These are phyloP conservation scores for Nymphalis urticae DNA, from an alignment of 2,888 invertebrate genomes.

Conservation along the genomic window DNA sequence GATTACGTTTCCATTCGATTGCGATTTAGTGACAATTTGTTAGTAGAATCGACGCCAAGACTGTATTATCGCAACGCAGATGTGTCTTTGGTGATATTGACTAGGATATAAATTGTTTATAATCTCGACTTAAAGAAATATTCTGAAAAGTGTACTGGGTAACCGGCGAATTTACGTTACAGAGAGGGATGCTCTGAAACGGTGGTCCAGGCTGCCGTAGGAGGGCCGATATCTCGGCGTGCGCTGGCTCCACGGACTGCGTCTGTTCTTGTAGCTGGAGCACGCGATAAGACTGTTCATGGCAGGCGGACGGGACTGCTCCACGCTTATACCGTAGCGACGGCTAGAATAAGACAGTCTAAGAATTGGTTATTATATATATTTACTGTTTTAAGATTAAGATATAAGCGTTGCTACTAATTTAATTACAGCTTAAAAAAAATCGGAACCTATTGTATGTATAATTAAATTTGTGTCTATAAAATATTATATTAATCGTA, in stretches of 20 bases:
- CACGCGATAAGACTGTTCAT: constrained; percentile 89
- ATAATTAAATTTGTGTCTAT: too few species aligned
- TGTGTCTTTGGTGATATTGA: background rate
- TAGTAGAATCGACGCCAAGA: too few species aligned
- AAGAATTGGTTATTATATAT: constrained; percentile 3
- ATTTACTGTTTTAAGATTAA: too few species aligned
- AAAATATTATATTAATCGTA: too few species aligned
- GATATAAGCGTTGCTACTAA: background rate
- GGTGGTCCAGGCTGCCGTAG: constrained; percentile 71
- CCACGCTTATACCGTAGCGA: constrained; percentile 82
- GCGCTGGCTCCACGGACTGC: constrained; percentile 75
- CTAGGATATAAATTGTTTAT: background rate
- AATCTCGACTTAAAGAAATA: background rate
- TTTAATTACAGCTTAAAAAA: background rate
- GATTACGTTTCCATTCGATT: too few species aligned
- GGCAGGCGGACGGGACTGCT: constrained; percentile 84
- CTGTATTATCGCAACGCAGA: too few species aligned
- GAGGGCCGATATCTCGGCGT: constrained; percentile 67
- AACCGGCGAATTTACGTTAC: constrained; percentile 38
- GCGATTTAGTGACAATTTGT: constrained; percentile 85
- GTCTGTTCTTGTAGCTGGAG: constrained; percentile 87
- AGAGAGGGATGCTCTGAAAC: constrained; percentile 62
- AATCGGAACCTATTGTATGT: too few species aligned
- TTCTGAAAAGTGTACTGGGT: background rate
- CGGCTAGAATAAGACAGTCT: constrained; percentile 49